These are phyloP conservation scores for Beris chalybata DNA, from an alignment of 2,888 invertebrate genomes.

Conservation along the genomic window DNA sequence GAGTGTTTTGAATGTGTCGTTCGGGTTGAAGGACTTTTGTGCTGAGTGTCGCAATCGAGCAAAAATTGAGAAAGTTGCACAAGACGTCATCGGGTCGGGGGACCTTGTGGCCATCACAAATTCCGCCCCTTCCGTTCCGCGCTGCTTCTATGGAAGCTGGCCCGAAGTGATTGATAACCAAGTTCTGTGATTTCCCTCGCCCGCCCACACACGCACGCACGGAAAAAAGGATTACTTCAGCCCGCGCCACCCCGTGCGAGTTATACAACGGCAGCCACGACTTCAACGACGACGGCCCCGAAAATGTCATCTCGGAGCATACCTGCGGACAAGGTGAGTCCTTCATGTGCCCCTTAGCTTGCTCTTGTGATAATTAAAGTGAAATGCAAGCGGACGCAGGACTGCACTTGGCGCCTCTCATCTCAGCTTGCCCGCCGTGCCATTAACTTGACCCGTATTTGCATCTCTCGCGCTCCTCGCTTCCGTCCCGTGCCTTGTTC, in stretches of 20 bases:
- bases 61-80: no score
- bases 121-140: not conserved
- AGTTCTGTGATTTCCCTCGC: not conserved
- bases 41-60: no score
- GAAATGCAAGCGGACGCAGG: not conserved
- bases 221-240: conserved; percentile 6
- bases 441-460: conserved; percentile 20
- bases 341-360: not conserved
- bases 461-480: not conserved
- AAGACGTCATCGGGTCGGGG: not conserved
- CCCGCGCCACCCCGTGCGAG: not conserved
- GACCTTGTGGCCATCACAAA: not conserved
- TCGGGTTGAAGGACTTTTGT: no score
- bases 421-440: not conserved
- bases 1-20: no score
- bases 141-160: not conserved
- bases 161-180: not conserved
- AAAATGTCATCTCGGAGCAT: conserved; percentile 18
- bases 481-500: not conserved
- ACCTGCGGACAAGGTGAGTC: conserved; percentile 24
- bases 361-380: not conserved
- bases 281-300: not conserved
- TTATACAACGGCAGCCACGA: conserved; percentile 2
- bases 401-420: not conserved
- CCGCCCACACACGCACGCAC: not conserved